Conservation (phyloP, 1,140 invertebrate species). For the Globodera rostochiensis region DNA sequence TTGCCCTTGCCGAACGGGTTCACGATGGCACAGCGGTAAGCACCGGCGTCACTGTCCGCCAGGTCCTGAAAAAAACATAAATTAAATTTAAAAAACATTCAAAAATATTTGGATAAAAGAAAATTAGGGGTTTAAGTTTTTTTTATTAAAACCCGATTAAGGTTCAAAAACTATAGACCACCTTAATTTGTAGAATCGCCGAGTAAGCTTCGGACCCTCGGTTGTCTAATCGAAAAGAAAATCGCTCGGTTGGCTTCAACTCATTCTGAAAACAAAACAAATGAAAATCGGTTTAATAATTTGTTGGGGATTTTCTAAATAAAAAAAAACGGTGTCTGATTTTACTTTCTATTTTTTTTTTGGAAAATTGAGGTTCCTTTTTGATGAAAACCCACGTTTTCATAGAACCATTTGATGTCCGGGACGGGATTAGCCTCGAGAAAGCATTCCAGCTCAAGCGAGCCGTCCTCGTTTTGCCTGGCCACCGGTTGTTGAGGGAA, state of each 20-base stretch:
- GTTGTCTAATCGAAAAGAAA: conserved; percentile 77
- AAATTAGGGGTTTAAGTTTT: too few relatives aligned
- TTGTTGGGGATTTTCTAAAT: not conserved
- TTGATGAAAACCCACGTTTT: conserved; percentile 52
- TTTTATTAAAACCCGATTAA: too few relatives aligned
- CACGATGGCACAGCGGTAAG: conserved; percentile 68
- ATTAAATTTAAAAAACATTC: conserved; percentile 5
- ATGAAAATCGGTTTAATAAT: conserved; percentile 44
- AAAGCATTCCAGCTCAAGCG: conserved; percentile 88
- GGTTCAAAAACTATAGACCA: conserved; percentile 59
- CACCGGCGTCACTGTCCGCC: conserved; percentile 67
- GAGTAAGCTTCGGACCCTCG: conserved; percentile 85
- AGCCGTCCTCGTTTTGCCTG: conserved; percentile 83
- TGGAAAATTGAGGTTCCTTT: conserved; percentile 16
- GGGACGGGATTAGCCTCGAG: conserved; percentile 90
- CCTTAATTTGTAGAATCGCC: conserved; percentile 83
- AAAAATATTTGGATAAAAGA: too few relatives aligned
- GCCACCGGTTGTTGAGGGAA: conserved; percentile 97
- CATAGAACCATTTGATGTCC: conserved; percentile 86
- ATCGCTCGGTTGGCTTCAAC: conserved; percentile 81
- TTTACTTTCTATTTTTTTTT: not conserved
- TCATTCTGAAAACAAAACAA: conserved; percentile 70
- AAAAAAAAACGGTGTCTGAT: too few relatives aligned
- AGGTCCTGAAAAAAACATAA: conserved; percentile 55
- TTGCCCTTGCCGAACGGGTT: conserved; percentile 66